phyloP scores from a whole-genome alignment of 2,888 invertebrate species.

The Cheilosia soror region DNA sequence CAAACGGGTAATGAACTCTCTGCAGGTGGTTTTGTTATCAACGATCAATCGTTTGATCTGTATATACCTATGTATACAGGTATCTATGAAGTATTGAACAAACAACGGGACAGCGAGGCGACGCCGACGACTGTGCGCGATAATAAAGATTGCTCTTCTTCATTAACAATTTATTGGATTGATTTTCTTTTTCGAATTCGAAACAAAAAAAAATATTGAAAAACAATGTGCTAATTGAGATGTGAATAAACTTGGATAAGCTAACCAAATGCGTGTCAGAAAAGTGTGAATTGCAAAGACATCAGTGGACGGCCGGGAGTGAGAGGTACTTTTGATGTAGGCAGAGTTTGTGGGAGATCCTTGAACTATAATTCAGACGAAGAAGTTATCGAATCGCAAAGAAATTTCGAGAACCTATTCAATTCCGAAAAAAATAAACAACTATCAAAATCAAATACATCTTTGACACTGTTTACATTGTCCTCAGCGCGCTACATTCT shows the following conservation, averaged over 20 bases:
- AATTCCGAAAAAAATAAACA: no score
- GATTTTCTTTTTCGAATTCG: constrained; percentile 26
- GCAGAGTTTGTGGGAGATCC: constrained; percentile 3
- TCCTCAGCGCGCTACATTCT: no score
- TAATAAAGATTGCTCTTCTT: constrained; percentile 63
- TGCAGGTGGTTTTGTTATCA: constrained; percentile 63
- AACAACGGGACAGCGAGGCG: constrained; percentile 49
- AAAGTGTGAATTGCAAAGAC: background rate
- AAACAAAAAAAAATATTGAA: constrained; percentile 5
- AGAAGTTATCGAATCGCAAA: no score
- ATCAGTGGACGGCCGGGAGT: background rate
- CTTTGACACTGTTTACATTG: no score
- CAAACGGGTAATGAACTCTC: constrained; percentile 57
- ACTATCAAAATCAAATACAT: no score
- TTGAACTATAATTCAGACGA: background rate
- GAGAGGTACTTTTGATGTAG: background rate
- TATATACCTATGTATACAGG: constrained; percentile 39
- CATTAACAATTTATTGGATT: constrained; percentile 68
- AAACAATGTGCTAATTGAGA: constrained; percentile 66
- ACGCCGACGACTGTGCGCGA: constrained; percentile 53
- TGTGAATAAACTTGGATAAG: constrained; percentile 57
- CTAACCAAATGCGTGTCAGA: constrained; percentile 2
- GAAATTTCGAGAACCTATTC: no score
- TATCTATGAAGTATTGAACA: constrained; percentile 62
- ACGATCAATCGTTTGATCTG: constrained; percentile 58